phyloP scores from a whole-genome alignment of 2,113 vertebrate species.

The Sciurus niger region DNA sequence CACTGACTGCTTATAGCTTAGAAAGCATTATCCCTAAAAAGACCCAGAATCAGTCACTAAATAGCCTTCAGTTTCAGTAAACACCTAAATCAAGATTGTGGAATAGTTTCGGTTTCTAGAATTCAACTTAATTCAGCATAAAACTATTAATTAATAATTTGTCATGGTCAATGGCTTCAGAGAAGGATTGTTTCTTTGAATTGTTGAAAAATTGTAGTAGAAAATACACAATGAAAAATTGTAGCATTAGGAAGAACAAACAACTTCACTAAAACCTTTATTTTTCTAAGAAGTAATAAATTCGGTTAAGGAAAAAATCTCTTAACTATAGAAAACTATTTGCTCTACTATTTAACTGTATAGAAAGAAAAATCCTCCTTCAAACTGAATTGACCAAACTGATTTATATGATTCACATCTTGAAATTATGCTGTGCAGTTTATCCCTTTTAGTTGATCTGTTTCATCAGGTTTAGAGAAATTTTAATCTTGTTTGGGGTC shows the following conservation, averaged over 20 bases:
- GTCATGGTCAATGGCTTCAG: constrained; percentile 36
- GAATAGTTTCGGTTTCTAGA: constrained; percentile 49
- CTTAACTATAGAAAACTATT: constrained; percentile 9
- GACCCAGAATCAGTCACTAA: background rate
- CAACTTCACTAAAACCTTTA: background rate
- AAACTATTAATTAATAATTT: constrained; percentile 67
- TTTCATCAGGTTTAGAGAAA: background rate
- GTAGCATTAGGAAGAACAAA: background rate
- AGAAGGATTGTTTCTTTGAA: constrained; percentile 23
- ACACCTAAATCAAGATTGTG: constrained; percentile 45
- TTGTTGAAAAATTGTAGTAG: background rate
- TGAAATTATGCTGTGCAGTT: background rate
- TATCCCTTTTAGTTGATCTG: constrained; percentile 1
- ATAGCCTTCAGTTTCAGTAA: constrained; percentile 48
- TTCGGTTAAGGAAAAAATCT: background rate
- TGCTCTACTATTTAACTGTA: background rate
- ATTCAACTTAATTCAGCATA: constrained; percentile 19
- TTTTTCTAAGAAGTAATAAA: constrained; percentile 1
- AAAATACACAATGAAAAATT: constrained; percentile 29
- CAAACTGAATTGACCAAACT: background rate
- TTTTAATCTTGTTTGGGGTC: background rate
- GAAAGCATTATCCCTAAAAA: constrained; percentile 53
- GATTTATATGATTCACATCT: background rate
- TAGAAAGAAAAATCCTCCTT: background rate
- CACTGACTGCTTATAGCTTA: background rate